These are phyloP conservation scores for Rhinichthys klamathensis DNA, from an alignment of 2,113 vertebrate species.

Conservation along the genomic window DNA sequence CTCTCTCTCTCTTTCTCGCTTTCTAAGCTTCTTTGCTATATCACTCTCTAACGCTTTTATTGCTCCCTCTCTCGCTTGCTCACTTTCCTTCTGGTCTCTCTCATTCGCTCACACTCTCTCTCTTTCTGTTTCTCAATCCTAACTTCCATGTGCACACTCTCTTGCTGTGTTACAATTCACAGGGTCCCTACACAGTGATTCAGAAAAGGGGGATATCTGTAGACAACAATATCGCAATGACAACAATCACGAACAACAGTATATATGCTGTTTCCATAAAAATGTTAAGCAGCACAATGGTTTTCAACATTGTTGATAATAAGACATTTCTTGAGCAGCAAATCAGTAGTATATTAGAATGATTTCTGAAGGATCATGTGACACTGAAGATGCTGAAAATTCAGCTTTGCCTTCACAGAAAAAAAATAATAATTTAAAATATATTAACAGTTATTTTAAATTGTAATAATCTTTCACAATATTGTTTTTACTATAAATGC, in stretches of 20 bases:
- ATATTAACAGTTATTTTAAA: not conserved
- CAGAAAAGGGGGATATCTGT: too few species aligned
- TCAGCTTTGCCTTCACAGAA: not conserved
- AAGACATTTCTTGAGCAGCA: not conserved
- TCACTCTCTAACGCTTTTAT: slow-evolving; percentile 41
- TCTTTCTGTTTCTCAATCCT: not conserved
- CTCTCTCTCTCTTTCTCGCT: not conserved
- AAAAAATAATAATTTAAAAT: not conserved
- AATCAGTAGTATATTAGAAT: not conserved
- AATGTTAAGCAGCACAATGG: too few species aligned
- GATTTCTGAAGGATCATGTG: not conserved
- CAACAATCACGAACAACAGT: too few species aligned
- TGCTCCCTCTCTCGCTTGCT: slow-evolving; percentile 25
- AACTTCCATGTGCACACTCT: not conserved
- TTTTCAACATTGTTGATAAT: not conserved
- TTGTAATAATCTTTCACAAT: not conserved
- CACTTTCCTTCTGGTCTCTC: not conserved
- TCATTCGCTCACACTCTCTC: not conserved
- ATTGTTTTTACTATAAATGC: not conserved
- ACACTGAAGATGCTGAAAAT: not conserved
- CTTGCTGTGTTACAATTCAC: not conserved
- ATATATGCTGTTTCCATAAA: too few species aligned
- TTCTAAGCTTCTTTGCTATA: slow-evolving; percentile 36
- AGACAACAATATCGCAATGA: too few species aligned
- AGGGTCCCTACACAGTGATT: not conserved